Percentiles rank a stretch among this genome's conserved stretches.
Evolutionary conservation across 1,140 invertebrate genomes (phyloP).

Genomic region (Diabrotica virgifera): DNA sequence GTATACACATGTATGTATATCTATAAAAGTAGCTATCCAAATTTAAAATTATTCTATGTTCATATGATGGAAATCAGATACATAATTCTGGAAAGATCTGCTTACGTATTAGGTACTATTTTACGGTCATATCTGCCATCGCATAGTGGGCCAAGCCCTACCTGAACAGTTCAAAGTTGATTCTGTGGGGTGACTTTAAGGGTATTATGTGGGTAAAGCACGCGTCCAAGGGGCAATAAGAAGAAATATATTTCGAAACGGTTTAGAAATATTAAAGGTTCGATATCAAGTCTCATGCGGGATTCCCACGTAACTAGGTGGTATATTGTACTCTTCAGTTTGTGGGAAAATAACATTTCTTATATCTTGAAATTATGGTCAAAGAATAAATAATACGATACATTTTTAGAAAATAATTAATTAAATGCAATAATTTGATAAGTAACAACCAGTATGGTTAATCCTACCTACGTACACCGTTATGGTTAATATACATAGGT

Average conservation of each 20-base stretch:
- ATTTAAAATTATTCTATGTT: no score
- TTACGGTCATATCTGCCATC: background rate
- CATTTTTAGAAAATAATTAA: background rate
- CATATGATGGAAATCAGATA: no score
- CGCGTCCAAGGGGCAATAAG: conserved; percentile 9
- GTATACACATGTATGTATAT: no score
- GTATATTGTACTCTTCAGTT: background rate
- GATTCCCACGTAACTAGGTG: conserved; percentile 22
- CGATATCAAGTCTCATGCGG: conserved; percentile 14
- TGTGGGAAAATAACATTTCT: conserved; percentile 5
- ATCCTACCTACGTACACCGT: no score
- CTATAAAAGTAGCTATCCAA: no score
- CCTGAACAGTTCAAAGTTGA: background rate
- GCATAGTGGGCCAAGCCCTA: background rate
- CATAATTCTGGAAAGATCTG: no score
- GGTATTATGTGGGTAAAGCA: conserved; percentile 20
- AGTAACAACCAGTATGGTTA: no score
- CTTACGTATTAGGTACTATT: no score
- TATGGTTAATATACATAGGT: no score
- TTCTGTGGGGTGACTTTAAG: background rate
- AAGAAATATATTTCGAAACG: conserved; percentile 9
- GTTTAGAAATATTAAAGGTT: conserved; percentile 6
- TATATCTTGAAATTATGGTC: background rate
- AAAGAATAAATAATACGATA: background rate
- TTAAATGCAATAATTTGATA: no score